phyloP scores from a whole-genome alignment of 2,797 vertebrate genomes.

The Gobionotothen gibberifrons region DNA sequence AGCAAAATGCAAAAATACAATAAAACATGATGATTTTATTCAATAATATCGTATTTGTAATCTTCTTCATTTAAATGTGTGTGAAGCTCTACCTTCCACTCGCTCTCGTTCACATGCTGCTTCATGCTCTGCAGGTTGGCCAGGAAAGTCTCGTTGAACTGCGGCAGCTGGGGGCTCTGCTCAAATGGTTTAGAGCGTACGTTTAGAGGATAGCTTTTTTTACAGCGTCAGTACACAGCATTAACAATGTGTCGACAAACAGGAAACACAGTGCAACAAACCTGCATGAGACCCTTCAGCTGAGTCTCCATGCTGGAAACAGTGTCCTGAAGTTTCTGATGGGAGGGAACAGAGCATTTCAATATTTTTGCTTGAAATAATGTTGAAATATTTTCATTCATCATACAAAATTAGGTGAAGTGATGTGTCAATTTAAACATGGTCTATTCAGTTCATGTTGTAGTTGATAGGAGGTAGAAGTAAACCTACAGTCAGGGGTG shows the following conservation, averaged over 20 bases:
- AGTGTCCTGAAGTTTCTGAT: conserved; percentile 68
- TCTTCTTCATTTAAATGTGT: not conserved
- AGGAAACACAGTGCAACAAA: conserved; percentile 49
- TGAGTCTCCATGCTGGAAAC: conserved; percentile 84
- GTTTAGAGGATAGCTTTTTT: too few relatives aligned
- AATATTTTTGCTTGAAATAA: not conserved
- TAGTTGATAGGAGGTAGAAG: not conserved
- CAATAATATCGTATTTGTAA: not conserved
- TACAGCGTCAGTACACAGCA: not conserved
- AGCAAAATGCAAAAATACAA: conserved; percentile 4
- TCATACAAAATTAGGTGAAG: not conserved
- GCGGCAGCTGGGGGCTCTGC: conserved; percentile 79
- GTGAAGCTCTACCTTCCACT: conserved; percentile 86
- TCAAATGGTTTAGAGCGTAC: conserved; percentile 26
- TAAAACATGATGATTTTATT: not conserved
- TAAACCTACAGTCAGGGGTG: conserved; percentile 64
- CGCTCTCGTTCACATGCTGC: conserved; percentile 64
- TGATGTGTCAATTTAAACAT: too few relatives aligned
- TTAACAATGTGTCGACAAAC: not conserved
- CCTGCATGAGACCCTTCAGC: conserved; percentile 87
- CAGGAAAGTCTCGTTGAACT: conserved; percentile 83
- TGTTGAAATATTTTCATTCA: not conserved
- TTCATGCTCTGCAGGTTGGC: conserved; percentile 84
- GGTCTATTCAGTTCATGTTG: too few relatives aligned
- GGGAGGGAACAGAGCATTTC: conserved; percentile 9